phyloP scores from a whole-genome alignment of 2,888 invertebrate genomes.

The Drosophila nigricruria region DNA sequence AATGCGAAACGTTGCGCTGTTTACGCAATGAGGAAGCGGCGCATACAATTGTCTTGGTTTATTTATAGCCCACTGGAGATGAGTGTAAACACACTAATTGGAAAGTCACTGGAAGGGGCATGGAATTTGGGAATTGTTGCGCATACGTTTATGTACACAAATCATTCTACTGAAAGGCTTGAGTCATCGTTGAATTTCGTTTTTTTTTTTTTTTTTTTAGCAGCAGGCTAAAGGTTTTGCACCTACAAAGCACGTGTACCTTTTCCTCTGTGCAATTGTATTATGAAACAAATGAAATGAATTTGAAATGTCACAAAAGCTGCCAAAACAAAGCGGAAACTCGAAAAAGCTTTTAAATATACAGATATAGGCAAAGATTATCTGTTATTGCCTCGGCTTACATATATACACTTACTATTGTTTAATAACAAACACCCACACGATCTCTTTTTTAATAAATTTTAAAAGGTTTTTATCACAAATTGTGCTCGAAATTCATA shows the following conservation, averaged over 20 bases:
- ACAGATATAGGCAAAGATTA: background rate
- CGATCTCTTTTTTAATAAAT: background rate
- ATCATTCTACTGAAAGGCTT: conserved; percentile 24
- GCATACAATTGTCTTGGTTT: conserved; percentile 29
- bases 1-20: conserved; percentile 21
- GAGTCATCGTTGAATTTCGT: conserved; percentile 40
- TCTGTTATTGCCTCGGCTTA: background rate
- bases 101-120: conserved; percentile 21
- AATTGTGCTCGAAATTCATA: conserved; percentile 7
- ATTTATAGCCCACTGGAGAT: conserved; percentile 46
- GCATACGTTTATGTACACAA: conserved; percentile 33
- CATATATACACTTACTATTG: conserved; percentile 10
- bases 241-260: conserved; percentile 41
- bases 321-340: background rate
- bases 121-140: conserved; percentile 25
- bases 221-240: conserved; percentile 13
- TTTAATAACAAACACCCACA: conserved; percentile 53
- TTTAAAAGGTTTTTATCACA: conserved; percentile 4
- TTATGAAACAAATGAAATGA: conserved; percentile 49
- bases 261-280: conserved; percentile 44
- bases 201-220: conserved; percentile 19
- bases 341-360: background rate
- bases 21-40: conserved; percentile 48
- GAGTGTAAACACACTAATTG: conserved; percentile 49
- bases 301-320: conserved; percentile 15